Percentiles rank a stretch among this genome's conserved stretches.
These are phyloP conservation scores for Sebastes flavidus DNA, from an alignment of 2,797 vertebrate genomes.

Conservation along the genomic window DNA sequence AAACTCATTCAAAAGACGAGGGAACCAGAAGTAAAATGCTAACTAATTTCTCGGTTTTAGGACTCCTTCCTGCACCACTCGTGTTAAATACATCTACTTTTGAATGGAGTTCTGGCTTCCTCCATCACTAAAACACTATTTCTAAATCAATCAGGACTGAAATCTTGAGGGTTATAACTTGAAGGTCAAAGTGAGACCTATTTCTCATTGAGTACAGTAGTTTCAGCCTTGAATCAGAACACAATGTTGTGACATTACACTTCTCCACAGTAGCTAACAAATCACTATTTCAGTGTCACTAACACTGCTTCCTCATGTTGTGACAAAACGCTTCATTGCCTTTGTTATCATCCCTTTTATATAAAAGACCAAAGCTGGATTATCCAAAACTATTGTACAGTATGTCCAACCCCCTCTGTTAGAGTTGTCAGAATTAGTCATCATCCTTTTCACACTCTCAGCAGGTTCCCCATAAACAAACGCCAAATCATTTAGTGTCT, in stretches of 20 bases:
- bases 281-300: constrained; percentile 15
- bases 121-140: neutral
- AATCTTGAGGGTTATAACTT: neutral
- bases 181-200: neutral
- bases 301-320: constrained; percentile 28
- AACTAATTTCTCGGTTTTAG: neutral
- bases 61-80: neutral
- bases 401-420: constrained; percentile 23
- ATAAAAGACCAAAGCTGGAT: neutral
- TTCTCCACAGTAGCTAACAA: neutral
- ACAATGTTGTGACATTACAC: neutral
- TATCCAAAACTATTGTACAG: neutral
- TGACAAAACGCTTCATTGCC: constrained; percentile 44
- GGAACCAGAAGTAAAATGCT: neutral
- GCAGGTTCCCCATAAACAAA: constrained; percentile 52
- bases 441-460: constrained; percentile 45
- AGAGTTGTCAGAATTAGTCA: constrained; percentile 41
- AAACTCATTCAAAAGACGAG: neutral
- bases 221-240: neutral
- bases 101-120: neutral
- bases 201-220: neutral
- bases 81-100: neutral
- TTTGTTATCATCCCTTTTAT: constrained; percentile 20
- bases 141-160: neutral
- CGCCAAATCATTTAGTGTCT: constrained; percentile 18